Base-by-base conservation (phyloP, 2,797 vertebrate species). In the Xenops minutus region DNA sequence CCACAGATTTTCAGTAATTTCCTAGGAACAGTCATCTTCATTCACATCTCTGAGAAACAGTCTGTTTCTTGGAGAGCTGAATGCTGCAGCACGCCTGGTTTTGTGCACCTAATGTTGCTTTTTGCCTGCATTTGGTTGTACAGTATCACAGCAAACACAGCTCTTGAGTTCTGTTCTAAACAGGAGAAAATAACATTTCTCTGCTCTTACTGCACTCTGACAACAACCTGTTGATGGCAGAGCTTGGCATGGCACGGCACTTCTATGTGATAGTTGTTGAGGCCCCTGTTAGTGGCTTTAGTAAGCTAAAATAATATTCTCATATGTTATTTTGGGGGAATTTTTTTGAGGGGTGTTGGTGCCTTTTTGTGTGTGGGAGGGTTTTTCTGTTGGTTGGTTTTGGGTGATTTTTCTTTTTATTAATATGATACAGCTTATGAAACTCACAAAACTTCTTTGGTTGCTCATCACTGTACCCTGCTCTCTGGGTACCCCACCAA, bases 161-260 rank as follows among this genome's bases (percentile, higher is more conserved):
- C 23, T 82, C 48, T 58, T 46, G 10, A 58, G 6, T 39, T 81
- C 23, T 55, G 6, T 27, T 55, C n/a, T 77, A 54, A 78, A 54
- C 6, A 67, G 26, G 36, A 49, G 62, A 59, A 18, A 7, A 19
- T 3, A n/a, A 4, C 2, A 0, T 56, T 85, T 72, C 58, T 85
- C 34, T 75, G 22, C 44, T 83, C 41, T 79, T 67, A 30, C 48
- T 67, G 30, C 21, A 6, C 67, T 78, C 58, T 76, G 72, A 71
- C 48, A 69, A 51, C 34, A 63, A 29, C 14, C 36, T 51, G 18
- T 48, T 88, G 55, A n/a, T 79, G 80, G 71, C 15, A 11, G 62
- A 63, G 29, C 2, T 0, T 39, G 34, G 34, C 32, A n/a, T 0
- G 0, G 20, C 36, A 34, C 72, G 72, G 44, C 5, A 24, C 12